Conservation (phyloP, 1,140 invertebrate genomes). For the Formica exsecta region DNA sequence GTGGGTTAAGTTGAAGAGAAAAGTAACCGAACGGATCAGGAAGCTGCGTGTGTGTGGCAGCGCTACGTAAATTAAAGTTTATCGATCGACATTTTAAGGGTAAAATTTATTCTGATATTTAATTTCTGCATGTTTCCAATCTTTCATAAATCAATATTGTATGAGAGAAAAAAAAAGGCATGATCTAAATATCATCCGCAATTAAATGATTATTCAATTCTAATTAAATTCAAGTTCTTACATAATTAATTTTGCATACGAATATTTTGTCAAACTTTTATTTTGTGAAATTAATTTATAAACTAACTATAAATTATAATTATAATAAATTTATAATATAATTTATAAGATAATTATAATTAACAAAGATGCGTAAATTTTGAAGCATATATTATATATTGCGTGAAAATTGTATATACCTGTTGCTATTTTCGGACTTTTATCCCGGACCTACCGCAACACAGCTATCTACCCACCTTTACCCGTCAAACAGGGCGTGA, state of each 20-base stretch:
- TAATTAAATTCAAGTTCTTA: neutral
- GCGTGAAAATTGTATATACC: slow-evolving; percentile 55
- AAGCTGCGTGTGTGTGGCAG: neutral
- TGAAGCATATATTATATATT: neutral
- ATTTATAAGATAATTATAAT: neutral
- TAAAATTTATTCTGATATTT: neutral
- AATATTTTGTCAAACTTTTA: neutral
- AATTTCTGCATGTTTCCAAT: neutral
- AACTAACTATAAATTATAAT: neutral
- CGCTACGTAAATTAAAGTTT: neutral
- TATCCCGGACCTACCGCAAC: slow-evolving; percentile 72
- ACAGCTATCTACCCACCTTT: slow-evolving; percentile 48
- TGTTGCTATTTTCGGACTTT: slow-evolving; percentile 73
- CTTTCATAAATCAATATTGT: neutral
- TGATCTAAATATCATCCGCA: neutral
- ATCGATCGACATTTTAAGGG: neutral
- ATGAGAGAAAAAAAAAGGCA: neutral
- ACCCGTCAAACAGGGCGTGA: slow-evolving; percentile 72
- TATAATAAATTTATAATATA: neutral
- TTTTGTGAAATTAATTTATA: neutral
- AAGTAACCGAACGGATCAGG: slow-evolving; percentile 17
- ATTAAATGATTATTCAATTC: neutral
- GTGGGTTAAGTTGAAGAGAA: neutral
- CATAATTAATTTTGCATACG: neutral
- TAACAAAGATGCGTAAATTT: neutral